phyloP scores from a whole-genome alignment of 2,113 vertebrate genomes.

The Solea solea region DNA sequence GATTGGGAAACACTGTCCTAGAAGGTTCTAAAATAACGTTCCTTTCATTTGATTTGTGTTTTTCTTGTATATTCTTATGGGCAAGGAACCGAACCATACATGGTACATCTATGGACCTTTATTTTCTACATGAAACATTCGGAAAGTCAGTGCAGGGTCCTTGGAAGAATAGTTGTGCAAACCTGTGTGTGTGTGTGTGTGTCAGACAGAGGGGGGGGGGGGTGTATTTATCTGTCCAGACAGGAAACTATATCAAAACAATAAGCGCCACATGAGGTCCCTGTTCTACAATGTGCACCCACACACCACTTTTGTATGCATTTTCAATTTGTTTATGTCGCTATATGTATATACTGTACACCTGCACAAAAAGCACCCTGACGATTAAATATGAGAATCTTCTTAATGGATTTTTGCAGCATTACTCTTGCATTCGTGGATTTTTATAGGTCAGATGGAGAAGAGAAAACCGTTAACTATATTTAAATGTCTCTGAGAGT shows the following conservation, averaged over 20 bases:
- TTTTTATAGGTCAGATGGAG: slow-evolving; percentile 11
- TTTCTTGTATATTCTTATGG: too few species aligned
- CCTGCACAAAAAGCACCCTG: neutral
- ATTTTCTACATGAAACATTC: too few species aligned
- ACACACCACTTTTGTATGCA: slow-evolving; percentile 8
- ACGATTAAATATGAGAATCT: slow-evolving; percentile 22
- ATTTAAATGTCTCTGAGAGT: neutral
- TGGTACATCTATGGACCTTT: too few species aligned
- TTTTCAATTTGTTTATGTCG: slow-evolving; percentile 5
- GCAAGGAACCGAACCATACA: too few species aligned
- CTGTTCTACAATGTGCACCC: slow-evolving; percentile 17
- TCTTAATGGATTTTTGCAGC: slow-evolving; percentile 31
- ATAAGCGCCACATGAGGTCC: slow-evolving; percentile 3
- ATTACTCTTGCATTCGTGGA: slow-evolving; percentile 13
- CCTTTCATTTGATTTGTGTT: too few species aligned
- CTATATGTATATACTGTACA: neutral
- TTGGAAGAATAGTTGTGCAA: too few species aligned
- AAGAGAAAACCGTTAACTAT: neutral
- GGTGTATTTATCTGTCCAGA: slow-evolving; percentile 6
- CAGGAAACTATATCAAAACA: slow-evolving; percentile 20
- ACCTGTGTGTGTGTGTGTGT: slow-evolving; percentile 16
- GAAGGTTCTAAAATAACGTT: too few species aligned
- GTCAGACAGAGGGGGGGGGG: slow-evolving; percentile 1
- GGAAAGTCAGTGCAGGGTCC: too few species aligned
- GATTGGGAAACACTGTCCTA: too few species aligned